phyloP scores from a whole-genome alignment of 2,888 invertebrate species.

The Agrochola circellaris region DNA sequence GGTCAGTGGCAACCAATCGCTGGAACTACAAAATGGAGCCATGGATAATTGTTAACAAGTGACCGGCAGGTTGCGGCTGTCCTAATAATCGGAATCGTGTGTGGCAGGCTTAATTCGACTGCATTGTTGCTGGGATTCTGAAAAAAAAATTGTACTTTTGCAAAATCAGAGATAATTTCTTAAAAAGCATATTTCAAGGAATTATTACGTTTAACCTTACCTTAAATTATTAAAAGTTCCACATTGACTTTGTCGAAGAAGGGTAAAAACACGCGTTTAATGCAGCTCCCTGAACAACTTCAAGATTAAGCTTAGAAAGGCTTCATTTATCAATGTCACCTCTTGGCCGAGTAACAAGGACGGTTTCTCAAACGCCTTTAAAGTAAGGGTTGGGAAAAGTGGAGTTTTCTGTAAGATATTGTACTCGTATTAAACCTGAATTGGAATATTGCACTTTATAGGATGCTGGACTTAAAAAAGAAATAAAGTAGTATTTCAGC shows the following conservation, averaged over 20 bases:
- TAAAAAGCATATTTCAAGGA: not conserved
- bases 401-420: slow-evolving; percentile 14
- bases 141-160: not conserved
- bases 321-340: slow-evolving; percentile 56
- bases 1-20: slow-evolving; percentile 19
- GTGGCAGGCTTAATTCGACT: not conserved
- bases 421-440: not conserved
- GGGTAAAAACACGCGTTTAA: slow-evolving; percentile 16
- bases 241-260: not conserved
- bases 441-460: slow-evolving; percentile 1
- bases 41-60: slow-evolving; percentile 38
- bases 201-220: not conserved
- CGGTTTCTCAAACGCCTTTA: slow-evolving; percentile 26
- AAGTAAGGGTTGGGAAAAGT: slow-evolving; percentile 20
- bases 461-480: not conserved
- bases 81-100: slow-evolving; percentile 30
- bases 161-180: not conserved
- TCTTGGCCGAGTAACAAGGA: slow-evolving; percentile 47
- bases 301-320: slow-evolving; percentile 51
- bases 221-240: not conserved
- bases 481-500: not conserved
- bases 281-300: slow-evolving; percentile 40
- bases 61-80: not conserved
- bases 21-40: slow-evolving; percentile 6
- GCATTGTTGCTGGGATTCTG: not conserved